Evolutionary conservation across 2,888 invertebrate species (phyloP).

Genomic region (Eristalinus aeneus): DNA sequence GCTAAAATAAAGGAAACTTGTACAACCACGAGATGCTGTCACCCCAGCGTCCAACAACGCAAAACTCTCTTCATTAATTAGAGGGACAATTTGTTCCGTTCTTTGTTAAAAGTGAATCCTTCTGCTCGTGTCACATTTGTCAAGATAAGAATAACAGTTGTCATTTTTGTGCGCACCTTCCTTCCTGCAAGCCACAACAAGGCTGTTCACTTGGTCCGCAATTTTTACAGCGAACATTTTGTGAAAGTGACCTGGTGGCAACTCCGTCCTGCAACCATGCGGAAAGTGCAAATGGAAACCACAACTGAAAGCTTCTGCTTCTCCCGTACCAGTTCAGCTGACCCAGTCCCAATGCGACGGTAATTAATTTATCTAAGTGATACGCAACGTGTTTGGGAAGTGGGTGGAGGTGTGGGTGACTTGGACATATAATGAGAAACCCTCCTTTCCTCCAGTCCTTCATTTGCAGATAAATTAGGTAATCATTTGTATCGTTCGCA

Average conservation of each 20-base stretch:
- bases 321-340: slow-evolving; percentile 33
- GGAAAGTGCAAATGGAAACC: background rate
- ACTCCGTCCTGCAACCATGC: background rate
- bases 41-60: slow-evolving; percentile 10
- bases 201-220: slow-evolving; percentile 24
- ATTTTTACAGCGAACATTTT: slow-evolving; percentile 17
- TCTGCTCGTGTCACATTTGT: slow-evolving; percentile 53
- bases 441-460: slow-evolving; percentile 1
- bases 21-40: background rate
- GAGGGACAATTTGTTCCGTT: slow-evolving; percentile 37
- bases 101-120: slow-evolving; percentile 28
- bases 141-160: slow-evolving; percentile 49
- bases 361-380: slow-evolving; percentile 66
- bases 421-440: slow-evolving; percentile 16
- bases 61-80: slow-evolving; percentile 53
- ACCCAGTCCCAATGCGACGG: slow-evolving; percentile 58
- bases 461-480: slow-evolving; percentile 55
- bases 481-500: slow-evolving; percentile 61
- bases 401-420: background rate
- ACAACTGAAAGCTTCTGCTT: background rate
- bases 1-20: background rate
- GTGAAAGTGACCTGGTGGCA: background rate
- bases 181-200: background rate
- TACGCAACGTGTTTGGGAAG: slow-evolving; percentile 25
- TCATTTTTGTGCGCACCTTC: slow-evolving; percentile 14